Conservation (phyloP, 2,888 invertebrate species). For the Phragmatobia fuliginosa region DNA sequence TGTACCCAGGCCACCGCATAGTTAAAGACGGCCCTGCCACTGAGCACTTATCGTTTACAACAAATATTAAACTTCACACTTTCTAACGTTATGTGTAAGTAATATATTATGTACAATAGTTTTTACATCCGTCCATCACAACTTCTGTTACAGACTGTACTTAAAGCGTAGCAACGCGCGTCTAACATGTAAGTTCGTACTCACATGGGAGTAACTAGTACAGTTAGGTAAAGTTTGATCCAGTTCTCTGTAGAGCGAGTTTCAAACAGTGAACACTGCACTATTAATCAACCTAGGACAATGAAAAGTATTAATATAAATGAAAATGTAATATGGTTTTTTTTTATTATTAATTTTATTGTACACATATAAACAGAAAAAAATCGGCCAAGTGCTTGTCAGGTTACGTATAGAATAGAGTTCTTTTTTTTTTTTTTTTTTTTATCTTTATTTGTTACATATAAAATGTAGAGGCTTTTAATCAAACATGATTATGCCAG, state of each 20-base stretch:
- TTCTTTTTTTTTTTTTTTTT: no score
- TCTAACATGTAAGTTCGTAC: not conserved
- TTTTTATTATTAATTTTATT: no score
- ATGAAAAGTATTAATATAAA: not conserved
- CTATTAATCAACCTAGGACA: not conserved
- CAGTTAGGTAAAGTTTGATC: conserved; percentile 28
- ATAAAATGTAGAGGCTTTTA: no score
- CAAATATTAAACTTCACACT: not conserved
- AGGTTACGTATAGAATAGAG: no score
- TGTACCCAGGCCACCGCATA: no score
- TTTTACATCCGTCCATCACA: not conserved
- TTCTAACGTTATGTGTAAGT: not conserved
- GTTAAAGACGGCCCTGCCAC: no score
- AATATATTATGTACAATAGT: not conserved
- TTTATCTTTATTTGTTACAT: no score
- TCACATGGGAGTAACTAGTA: conserved; percentile 10
- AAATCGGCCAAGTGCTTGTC: no score
- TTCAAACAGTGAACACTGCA: not conserved
- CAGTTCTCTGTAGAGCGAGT: conserved; percentile 4
- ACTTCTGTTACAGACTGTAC: not conserved
- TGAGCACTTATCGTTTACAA: not conserved
- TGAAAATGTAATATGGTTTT: no score
- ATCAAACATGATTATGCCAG: no score
- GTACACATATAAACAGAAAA: no score
- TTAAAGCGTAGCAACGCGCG: not conserved